Evolutionary conservation across 2,888 invertebrate species (phyloP), one percentile per base, ranked within the genome.

Genomic region (Drosophila anomalipes): DNA sequence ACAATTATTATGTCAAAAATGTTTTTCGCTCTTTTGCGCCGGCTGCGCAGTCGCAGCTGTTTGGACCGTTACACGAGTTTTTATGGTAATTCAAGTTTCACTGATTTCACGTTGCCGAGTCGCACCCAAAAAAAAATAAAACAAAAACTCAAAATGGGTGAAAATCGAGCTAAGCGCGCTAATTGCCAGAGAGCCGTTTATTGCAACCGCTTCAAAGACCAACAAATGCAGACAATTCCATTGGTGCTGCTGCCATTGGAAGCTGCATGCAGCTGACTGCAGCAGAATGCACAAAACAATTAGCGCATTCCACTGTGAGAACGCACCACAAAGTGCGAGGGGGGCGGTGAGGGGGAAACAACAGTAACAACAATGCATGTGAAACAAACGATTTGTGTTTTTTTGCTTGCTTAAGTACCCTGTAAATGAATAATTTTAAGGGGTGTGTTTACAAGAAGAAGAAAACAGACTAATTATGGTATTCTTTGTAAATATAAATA

Each of bases 1-100:
- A 91, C 89, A 91, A 91, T 91, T 91, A 91, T 90, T 86, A 90
- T 89, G 86, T 91, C 91, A 91, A 91, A 90, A 88, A 86, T 68
- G 39, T 69, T 35, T 69, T 73, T 69, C 77, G 60, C 85, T 82
- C 47, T 47, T 47, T 82, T 78, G 74, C 84, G 83, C 76, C 83
- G 80, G 61, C 80, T 68, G 82, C 77, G 82, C 83, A 80, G 86
- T 70, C 58, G 69, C 88, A 87, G 84, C 89, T 88, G 90, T 88
- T 88, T 32, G 32, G 86, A 86, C 86, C 86, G 83, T 82, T 84
- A 90, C 87, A 90, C 89, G 90, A 81, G 86, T 88, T 86, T 90
- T 84, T 88, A 88, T 88, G 88, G 88, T 88, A 88, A 88, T 88
- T 88, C 88, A 89, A 88, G 88, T 88, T 88, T 88, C 85, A 86